These are phyloP conservation scores for Tipula helvola DNA, from an alignment of 2,888 invertebrate genomes.

Conservation along the genomic window DNA sequence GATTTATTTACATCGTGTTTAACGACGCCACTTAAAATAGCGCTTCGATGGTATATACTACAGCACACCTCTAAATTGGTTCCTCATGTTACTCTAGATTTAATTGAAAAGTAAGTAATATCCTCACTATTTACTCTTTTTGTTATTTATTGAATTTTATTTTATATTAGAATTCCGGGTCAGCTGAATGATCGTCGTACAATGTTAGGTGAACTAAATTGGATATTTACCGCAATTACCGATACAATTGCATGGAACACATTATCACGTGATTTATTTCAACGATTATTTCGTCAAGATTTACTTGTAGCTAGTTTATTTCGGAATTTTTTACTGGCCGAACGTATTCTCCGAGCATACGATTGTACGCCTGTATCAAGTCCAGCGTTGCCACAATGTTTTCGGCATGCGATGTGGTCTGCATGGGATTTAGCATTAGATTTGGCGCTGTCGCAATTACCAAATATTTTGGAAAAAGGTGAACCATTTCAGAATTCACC, in stretches of 20 bases:
- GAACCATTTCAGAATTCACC: slow-evolving; percentile 59
- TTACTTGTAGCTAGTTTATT: slow-evolving; percentile 95
- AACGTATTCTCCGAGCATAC: slow-evolving; percentile 88
- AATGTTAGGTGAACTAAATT: slow-evolving; percentile 97
- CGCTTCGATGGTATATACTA: slow-evolving; percentile 87
- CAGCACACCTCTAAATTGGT: slow-evolving; percentile 66
- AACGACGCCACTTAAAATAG: slow-evolving; percentile 96
- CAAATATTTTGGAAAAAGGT: slow-evolving; percentile 52
- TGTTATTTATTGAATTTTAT: not conserved
- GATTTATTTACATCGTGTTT: slow-evolving; percentile 96
- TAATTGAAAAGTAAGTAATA: slow-evolving; percentile 67
- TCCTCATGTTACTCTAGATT: slow-evolving; percentile 67
- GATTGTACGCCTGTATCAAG: slow-evolving; percentile 94
- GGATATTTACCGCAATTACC: slow-evolving; percentile 99
- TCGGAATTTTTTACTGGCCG: slow-evolving; percentile 92
- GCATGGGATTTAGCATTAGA: slow-evolving; percentile 98
- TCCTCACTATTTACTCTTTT: not conserved
- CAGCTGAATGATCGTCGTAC: slow-evolving; percentile 88
- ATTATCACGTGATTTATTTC: slow-evolving; percentile 86
- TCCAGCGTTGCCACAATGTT: slow-evolving; percentile 84
- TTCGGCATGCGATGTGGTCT: slow-evolving; percentile 85
- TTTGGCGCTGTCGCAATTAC: slow-evolving; percentile 82
- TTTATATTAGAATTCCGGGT: slow-evolving; percentile 72
- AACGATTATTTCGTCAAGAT: slow-evolving; percentile 94
- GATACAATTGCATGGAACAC: slow-evolving; percentile 99